These are phyloP conservation scores for Apodemus agrarius DNA, from an alignment of 2,797 vertebrate genomes.

Conservation along the genomic window DNA sequence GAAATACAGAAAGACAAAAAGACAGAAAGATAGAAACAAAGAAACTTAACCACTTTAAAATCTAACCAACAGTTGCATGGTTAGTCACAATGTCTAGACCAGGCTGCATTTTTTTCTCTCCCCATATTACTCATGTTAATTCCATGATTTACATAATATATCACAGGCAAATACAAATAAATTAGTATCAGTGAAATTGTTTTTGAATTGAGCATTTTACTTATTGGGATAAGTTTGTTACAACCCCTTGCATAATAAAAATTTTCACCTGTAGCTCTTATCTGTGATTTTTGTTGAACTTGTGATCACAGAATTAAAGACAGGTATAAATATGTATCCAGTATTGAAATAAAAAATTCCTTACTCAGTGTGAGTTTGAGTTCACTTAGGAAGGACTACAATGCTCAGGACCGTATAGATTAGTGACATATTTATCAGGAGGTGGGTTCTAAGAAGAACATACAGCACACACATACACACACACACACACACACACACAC, in stretches of 20 bases:
- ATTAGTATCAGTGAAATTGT: neutral
- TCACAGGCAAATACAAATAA: neutral
- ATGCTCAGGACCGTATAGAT: neutral
- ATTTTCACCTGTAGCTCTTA: neutral
- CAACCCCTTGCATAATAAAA: neutral
- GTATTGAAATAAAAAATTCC: neutral
- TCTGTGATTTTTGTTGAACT: neutral
- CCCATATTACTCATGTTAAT: fast-evolving
- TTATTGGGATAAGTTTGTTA: neutral
- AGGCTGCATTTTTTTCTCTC: neutral
- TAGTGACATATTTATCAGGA: neutral
- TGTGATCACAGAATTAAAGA: neutral
- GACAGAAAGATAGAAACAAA: neutral
- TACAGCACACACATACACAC: neutral
- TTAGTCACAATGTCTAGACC: neutral
- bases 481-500: neutral
- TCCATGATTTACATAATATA: neutral
- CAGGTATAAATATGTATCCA: neutral
- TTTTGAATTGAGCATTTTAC: neutral
- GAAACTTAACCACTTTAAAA: neutral
- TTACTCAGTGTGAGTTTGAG: neutral
- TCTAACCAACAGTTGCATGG: neutral
- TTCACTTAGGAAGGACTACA: neutral
- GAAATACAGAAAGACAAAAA: neutral
- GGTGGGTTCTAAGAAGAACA: neutral